Conservation (phyloP, 1,140 invertebrate species). For the Drosophila athabasca region DNA sequence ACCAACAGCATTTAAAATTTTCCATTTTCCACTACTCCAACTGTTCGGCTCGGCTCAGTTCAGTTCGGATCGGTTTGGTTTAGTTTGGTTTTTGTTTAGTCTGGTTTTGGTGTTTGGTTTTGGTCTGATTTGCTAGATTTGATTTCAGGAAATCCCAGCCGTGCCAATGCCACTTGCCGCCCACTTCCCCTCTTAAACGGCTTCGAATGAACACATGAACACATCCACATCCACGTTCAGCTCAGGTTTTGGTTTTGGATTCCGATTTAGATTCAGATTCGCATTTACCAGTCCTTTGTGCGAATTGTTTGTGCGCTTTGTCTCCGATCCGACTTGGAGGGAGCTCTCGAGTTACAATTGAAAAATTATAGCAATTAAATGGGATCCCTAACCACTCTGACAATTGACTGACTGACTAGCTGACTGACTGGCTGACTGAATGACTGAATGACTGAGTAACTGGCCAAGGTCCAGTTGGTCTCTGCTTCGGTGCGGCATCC, state of each 20-base stretch:
- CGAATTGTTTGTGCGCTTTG: constrained; percentile 59
- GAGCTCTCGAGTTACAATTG: constrained; percentile 67
- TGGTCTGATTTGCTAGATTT: constrained; percentile 82
- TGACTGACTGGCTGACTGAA: neutral
- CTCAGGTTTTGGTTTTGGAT: constrained; percentile 37
- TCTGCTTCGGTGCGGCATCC: constrained; percentile 22
- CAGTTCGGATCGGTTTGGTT: constrained; percentile 25
- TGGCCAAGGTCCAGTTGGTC: constrained; percentile 49
- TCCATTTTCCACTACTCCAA: constrained; percentile 49
- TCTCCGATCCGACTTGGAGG: constrained; percentile 20
- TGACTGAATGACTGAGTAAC: neutral
- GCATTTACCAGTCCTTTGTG: constrained; percentile 48
- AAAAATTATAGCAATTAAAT: constrained; percentile 78
- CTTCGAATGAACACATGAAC: constrained; percentile 51
- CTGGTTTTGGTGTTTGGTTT: constrained; percentile 61
- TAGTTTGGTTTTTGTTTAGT: constrained; percentile 36
- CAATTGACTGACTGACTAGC: constrained; percentile 2
- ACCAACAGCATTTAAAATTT: constrained; percentile 60
- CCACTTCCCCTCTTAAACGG: constrained; percentile 26
- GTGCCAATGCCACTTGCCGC: constrained; percentile 46
- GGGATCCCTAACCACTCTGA: constrained; percentile 28
- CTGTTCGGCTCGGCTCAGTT: constrained; percentile 25
- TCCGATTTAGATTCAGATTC: constrained; percentile 48
- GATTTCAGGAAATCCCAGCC: constrained; percentile 76
- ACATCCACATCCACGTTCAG: constrained; percentile 32